Percentiles rank a stretch among this genome's conserved stretches.
Evolutionary conservation across 2,888 invertebrate species (phyloP).

Genomic region (Agrypnus murinus): DNA sequence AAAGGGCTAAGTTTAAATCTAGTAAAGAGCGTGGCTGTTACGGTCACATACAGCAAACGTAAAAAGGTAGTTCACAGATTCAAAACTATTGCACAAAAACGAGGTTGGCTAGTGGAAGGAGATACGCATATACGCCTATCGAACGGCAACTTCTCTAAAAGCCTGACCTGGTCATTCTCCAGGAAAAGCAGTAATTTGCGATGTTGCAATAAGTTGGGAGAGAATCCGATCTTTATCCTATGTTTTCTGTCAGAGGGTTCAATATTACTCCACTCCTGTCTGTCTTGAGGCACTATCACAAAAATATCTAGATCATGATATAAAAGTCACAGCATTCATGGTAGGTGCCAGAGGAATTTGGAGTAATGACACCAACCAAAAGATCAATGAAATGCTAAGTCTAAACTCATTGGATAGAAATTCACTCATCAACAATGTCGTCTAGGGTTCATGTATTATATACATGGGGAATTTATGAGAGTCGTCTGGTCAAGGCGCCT

Average conservation of each 20-base stretch:
- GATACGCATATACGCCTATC: constrained; percentile 54
- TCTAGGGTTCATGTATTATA: constrained; percentile 1
- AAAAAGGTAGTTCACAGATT: constrained; percentile 33
- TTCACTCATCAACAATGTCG: constrained; percentile 8
- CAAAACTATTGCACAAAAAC: constrained; percentile 41
- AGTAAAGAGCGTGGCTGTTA: neutral
- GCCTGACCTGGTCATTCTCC: constrained; percentile 45
- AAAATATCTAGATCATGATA: neutral
- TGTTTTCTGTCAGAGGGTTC: neutral
- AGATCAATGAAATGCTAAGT: neutral
- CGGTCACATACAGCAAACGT: neutral
- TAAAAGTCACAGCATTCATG: neutral
- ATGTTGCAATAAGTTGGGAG: neutral
- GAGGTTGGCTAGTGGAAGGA: constrained; percentile 48
- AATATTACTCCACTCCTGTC: neutral
- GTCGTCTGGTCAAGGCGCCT: neutral
- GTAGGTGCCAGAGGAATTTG: constrained; percentile 14
- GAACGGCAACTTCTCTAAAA: constrained; percentile 41
- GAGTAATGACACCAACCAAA: neutral
- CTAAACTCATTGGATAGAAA: neutral
- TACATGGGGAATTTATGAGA: constrained; percentile 12
- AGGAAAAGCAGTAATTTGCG: neutral
- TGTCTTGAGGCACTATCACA: neutral
- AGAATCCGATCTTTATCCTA: neutral
- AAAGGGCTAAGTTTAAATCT: constrained; percentile 4